These are phyloP conservation scores for Scyliorhinus canicula DNA, from an alignment of 2,797 vertebrate species.

Conservation along the genomic window DNA sequence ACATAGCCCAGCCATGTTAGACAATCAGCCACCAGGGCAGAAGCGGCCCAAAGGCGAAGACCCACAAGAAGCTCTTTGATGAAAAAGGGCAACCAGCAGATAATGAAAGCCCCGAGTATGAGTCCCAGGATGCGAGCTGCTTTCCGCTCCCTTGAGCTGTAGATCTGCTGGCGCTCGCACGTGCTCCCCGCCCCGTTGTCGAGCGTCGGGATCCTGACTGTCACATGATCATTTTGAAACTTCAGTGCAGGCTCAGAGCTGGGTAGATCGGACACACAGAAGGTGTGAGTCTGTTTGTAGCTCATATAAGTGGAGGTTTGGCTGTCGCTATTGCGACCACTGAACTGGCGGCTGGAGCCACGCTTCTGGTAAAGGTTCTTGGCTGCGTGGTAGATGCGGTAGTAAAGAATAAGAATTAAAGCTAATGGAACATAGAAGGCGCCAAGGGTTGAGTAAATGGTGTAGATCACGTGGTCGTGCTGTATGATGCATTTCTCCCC, in stretches of 20 bases:
- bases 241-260: constrained; percentile 65
- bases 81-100: constrained; percentile 87
- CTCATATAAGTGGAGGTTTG: constrained; percentile 67
- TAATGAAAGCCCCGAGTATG: constrained; percentile 79
- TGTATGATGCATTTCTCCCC: constrained; percentile 67
- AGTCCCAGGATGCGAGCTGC: constrained; percentile 75
- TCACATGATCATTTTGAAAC: constrained; percentile 58
- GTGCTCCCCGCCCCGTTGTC: constrained; percentile 59
- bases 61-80: constrained; percentile 78
- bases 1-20: constrained; percentile 84
- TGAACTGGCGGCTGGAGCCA: constrained; percentile 75
- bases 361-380: constrained; percentile 81
- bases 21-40: constrained; percentile 67
- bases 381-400: constrained; percentile 74
- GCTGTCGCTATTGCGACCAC: constrained; percentile 69
- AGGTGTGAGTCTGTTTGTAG: constrained; percentile 68
- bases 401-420: constrained; percentile 79
- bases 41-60: constrained; percentile 60
- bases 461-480: constrained; percentile 78
- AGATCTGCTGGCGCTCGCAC: constrained; percentile 72
- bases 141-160: constrained; percentile 70
- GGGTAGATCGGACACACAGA: constrained; percentile 72
- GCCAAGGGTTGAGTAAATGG: constrained; percentile 76
- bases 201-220: constrained; percentile 57
- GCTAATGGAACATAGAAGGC: constrained; percentile 83